Evolutionary conservation across 2,888 invertebrate species (phyloP), one percentile per base, ranked within the genome.

Genomic region (Ectobius pallidus): DNA sequence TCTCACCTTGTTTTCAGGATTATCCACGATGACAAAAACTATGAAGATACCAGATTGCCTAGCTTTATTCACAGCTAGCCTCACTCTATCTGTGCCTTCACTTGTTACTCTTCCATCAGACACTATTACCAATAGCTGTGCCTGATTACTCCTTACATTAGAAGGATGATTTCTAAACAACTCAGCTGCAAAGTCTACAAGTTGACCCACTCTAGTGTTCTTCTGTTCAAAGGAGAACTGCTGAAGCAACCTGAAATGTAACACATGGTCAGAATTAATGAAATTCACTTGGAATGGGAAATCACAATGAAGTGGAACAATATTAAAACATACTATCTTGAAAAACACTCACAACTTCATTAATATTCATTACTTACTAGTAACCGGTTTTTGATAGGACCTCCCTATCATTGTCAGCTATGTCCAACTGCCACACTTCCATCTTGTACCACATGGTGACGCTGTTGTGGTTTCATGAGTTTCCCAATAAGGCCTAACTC

Each of bases 1-100:
- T 7, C 34, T 81, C 79, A 93, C 95, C 88, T 95, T 94, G 81
- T 92, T 94, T 76, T 91, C 88, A 7, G 96, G 96, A 85, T 95
- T 97, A 82, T 99, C 99, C 61, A 99, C 90, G 75, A 99, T 92
- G 67, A 99, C 91, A 81, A 98, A 99, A 4, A 99, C 95, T 75
- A 95, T 87, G 83, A 99, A 99, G 77, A 99, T 91, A 49, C 94
- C 91, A 70, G 91, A 88, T 69, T 94, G 87, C 75, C 91, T 88
- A 3, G 96, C 95, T 78, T 91, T 84, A 78, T 95, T 87, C 0
- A 98, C 92, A 0, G 96, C 92, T 77, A 89, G 89, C 76, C 86
- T 87, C 1, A 98, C 93, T 74, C 85, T 87, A 0, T 90, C 89
- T 78, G 91, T 90, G 0, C 97, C 97, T 61, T 85, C 83, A 3